Conservation (phyloP, 2,888 invertebrate genomes). For the Eupithecia dodoneata region DNA sequence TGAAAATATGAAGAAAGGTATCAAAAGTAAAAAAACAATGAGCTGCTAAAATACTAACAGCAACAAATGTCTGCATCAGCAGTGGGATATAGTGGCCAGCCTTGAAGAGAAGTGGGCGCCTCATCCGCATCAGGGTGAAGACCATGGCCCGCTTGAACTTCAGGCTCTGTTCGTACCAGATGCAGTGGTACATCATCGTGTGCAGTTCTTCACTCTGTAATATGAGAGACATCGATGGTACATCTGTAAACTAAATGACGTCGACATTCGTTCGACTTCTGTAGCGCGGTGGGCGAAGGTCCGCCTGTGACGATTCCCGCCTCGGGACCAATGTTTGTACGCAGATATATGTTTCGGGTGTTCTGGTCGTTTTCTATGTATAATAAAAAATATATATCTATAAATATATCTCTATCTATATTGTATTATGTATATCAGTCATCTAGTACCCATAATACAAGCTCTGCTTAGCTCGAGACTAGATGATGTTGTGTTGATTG, state of each 20-base stretch:
- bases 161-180: slow-evolving; percentile 80
- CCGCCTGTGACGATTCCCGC: too few species aligned
- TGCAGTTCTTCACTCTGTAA: slow-evolving; percentile 72
- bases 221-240: background rate
- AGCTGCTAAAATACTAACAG: slow-evolving; percentile 57
- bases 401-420: too few species aligned
- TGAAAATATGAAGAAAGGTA: background rate
- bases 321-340: too few species aligned
- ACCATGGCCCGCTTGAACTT: slow-evolving; percentile 71
- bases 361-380: too few species aligned
- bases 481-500: too few species aligned
- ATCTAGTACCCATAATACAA: too few species aligned
- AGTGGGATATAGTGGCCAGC: slow-evolving; percentile 45
- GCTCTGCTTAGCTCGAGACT: too few species aligned
- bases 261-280: background rate
- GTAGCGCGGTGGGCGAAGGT: too few species aligned
- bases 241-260: background rate
- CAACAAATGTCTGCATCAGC: slow-evolving; percentile 75
- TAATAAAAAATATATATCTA: too few species aligned
- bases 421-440: too few species aligned
- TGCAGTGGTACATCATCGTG: slow-evolving; percentile 76
- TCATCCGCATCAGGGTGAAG: slow-evolving; percentile 78
- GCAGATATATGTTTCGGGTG: too few species aligned
- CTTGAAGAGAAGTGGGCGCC: slow-evolving; percentile 58
- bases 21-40: background rate